Base-by-base conservation (phyloP, 2,888 invertebrate genomes). In the Mimas tiliae region DNA sequence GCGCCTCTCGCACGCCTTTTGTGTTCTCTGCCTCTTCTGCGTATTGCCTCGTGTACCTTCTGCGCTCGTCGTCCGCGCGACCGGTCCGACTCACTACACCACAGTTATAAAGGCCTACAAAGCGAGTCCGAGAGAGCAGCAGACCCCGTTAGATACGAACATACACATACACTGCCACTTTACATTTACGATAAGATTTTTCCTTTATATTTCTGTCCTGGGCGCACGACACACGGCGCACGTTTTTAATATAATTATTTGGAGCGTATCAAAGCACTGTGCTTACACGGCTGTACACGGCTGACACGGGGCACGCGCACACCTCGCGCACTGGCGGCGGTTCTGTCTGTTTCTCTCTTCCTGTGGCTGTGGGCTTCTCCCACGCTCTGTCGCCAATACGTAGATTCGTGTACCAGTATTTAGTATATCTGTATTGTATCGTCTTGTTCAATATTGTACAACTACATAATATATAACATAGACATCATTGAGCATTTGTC, bases 41-140 rank as follows among this genome's bases (percentile, higher is more conserved):
- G 89, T 90, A 88, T 77, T 85, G 90, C 88, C 89, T 89, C 84
- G 87, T 86, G 82, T 85, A 84, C 78, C 76, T 83, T 79, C 80
- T 85, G 87, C 86, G 88, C 80, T 82, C 87, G 86, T 82, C 83
- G 77, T 73, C 75, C 79, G 80, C 82, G 80, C 82, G 82, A 82
- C 84, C 82, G 86, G 85, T 83, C 74, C 79, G 75, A 78, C 80
- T 75, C 82, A 80, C 72, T 76, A 88, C 86, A 91, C 94, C 94
- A 94, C 94, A 94, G 94, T 86, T 87, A 91, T 82, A 94, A 94
- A 94, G 94, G 84, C 94, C 94, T 92, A 83, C 88, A 90, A 88
- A 91, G 86, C 94, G 94, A 89, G 94, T 94, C 94, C 87, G 89
- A 94, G 94, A 94, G 94, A 94, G 94, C 93, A 94, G 94, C 94